Percentiles rank a stretch among this genome's conserved stretches.
phyloP scores from a whole-genome alignment of 2,113 vertebrate genomes.

The Bujurquina vittata region DNA sequence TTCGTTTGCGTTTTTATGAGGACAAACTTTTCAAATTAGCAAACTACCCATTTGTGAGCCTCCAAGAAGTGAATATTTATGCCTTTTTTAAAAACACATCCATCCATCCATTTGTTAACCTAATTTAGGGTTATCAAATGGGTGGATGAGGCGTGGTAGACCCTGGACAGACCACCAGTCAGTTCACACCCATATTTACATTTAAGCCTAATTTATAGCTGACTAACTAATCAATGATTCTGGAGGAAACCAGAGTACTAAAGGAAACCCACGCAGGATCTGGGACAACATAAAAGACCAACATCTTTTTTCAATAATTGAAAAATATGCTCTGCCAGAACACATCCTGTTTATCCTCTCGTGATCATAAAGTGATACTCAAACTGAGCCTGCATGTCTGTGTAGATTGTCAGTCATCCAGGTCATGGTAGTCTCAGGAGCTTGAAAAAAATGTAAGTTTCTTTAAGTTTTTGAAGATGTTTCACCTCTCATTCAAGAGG shows the following conservation, averaged over 20 bases:
- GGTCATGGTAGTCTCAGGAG: no score
- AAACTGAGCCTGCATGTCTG: no score
- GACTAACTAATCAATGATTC: background rate
- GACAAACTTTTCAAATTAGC: conserved; percentile 9
- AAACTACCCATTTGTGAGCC: background rate
- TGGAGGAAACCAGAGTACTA: background rate
- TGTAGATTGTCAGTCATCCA: no score
- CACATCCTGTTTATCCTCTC: background rate
- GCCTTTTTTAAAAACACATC: background rate
- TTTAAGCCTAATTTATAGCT: background rate
- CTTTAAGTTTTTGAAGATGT: no score
- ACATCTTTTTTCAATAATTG: background rate
- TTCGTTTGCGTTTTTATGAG: background rate
- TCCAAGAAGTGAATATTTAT: background rate
- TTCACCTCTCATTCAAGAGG: no score
- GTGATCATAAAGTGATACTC: background rate
- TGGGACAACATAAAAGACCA: no score
- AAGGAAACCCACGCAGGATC: no score
- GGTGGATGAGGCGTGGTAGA: background rate
- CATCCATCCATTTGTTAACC: background rate
- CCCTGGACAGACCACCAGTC: background rate
- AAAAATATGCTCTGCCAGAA: background rate
- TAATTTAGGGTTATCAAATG: background rate
- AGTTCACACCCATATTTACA: background rate
- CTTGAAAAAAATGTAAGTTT: no score